Evolutionary conservation across 2,888 invertebrate species (phyloP), one percentile per base, ranked within the genome.

Genomic region (Strigamia transsilvanica): DNA sequence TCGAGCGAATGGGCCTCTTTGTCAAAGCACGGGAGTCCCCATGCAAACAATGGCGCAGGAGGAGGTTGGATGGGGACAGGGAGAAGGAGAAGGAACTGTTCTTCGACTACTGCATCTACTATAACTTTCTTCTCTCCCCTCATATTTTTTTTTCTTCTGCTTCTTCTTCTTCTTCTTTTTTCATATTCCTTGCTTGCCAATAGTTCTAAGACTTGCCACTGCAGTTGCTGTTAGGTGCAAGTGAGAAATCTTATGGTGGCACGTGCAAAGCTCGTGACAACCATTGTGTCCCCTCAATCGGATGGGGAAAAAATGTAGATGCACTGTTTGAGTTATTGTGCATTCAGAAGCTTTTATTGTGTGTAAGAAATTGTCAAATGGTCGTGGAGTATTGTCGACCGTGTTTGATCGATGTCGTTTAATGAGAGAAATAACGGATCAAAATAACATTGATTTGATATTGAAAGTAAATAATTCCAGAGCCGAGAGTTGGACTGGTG

Each of bases 21-120:
- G 77, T 77, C 77, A 77, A 77, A 32, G 23, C 77, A 32, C 77
- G 77, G 23, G 77, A 77, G 23, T 77, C 77, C 32, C 77, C 77
- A 32, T 77, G 51, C 51, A 51, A 51, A 51, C 51, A 51, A 51
- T 51, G 51, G 51, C 51, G 15, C 51, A 51, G 51, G 51, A 51
- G 51, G 51, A 51, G 51, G 51, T 51, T 51, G 51, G 10, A 51
- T 51, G 12, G 38, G 38, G 38, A 38, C 0, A 10, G 6, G 51
- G 6, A 18, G 51, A 51, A 51, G 51, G 18, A 18, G 51, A 51
- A 51, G 51, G 51, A 51, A 51, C 51, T 10, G 51, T 51, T 51
- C 51, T 51, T 51, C 51, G 18, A 51, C 51, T 51, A 51, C 18
- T 51, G 51, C 51, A 51, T 51, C 51, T 51, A 51, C 51, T 51